Evolutionary conservation across 1,140 invertebrate genomes (phyloP).

Genomic region (Drosophila santomea): DNA sequence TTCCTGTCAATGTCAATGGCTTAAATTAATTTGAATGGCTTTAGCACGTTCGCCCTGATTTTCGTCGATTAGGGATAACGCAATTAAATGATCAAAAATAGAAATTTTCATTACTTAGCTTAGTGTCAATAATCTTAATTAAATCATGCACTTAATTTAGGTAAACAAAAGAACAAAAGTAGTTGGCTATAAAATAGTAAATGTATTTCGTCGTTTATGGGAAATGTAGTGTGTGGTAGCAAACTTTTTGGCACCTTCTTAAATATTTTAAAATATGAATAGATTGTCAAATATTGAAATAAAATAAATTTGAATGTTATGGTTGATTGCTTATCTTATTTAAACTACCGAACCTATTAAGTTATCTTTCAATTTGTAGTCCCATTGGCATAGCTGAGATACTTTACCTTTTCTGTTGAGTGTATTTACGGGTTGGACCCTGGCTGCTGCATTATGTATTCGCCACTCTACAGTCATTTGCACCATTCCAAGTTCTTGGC

Average conservation of each 20-base stretch:
- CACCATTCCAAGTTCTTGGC: slow-evolving; percentile 5
- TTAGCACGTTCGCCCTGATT: slow-evolving; percentile 25
- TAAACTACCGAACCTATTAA: background rate
- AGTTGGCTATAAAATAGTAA: too few species aligned
- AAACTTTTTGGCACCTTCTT: too few species aligned
- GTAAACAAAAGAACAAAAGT: too few species aligned
- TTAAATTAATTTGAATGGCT: slow-evolving; percentile 56
- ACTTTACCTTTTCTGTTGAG: background rate
- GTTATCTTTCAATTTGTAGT: background rate
- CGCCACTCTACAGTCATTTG: slow-evolving; percentile 19
- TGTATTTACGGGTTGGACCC: slow-evolving; percentile 23
- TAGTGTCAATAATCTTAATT: too few species aligned
- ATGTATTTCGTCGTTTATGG: too few species aligned
- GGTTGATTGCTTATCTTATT: too few species aligned
- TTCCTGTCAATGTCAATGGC: slow-evolving; percentile 42
- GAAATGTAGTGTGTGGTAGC: too few species aligned
- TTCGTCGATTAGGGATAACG: slow-evolving; percentile 5
- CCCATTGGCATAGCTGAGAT: background rate
- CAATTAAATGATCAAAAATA: too few species aligned
- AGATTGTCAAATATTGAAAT: too few species aligned
- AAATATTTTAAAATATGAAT: background rate
- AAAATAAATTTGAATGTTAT: too few species aligned
- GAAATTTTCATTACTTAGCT: too few species aligned
- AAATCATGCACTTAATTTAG: too few species aligned
- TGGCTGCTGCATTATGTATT: slow-evolving; percentile 39